These are phyloP conservation scores for Lepisosteus osseus DNA, from an alignment of 2,113 vertebrate genomes.

Conservation along the genomic window DNA sequence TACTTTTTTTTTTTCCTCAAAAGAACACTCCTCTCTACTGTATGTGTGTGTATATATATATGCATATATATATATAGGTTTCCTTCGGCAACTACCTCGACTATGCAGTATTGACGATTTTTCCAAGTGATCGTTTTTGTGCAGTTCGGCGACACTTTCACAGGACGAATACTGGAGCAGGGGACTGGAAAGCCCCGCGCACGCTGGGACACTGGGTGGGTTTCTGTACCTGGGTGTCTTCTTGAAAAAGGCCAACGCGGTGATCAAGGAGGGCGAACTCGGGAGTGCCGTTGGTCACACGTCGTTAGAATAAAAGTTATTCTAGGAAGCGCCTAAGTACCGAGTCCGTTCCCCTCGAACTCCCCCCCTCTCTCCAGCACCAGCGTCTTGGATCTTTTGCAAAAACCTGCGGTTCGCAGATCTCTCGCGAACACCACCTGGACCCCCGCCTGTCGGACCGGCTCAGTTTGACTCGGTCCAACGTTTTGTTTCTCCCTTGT, in stretches of 20 bases:
- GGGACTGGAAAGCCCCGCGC: too few relatives aligned
- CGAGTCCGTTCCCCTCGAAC: too few relatives aligned
- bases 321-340: too few relatives aligned
- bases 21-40: constrained; percentile 27
- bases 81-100: constrained; percentile 85
- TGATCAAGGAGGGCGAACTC: too few relatives aligned
- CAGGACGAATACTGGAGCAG: constrained; percentile 5
- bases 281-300: too few relatives aligned
- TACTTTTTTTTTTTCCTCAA: constrained; percentile 14
- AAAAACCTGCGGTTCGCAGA: not conserved
- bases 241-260: too few relatives aligned
- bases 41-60: constrained; percentile 43
- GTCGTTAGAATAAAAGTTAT: too few relatives aligned
- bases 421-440: not conserved
- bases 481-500: constrained; percentile 35
- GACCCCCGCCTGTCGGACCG: not conserved
- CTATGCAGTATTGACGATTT: constrained; percentile 77
- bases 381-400: constrained; percentile 7
- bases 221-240: too few relatives aligned
- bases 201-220: too few relatives aligned
- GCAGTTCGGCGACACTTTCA: too few relatives aligned
- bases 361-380: not conserved
- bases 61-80: constrained; percentile 51
- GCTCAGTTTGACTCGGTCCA: not conserved
- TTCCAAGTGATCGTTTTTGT: constrained; percentile 27